Base-by-base conservation (phyloP, 2,888 invertebrate species). In the Serrognathus titanus region DNA sequence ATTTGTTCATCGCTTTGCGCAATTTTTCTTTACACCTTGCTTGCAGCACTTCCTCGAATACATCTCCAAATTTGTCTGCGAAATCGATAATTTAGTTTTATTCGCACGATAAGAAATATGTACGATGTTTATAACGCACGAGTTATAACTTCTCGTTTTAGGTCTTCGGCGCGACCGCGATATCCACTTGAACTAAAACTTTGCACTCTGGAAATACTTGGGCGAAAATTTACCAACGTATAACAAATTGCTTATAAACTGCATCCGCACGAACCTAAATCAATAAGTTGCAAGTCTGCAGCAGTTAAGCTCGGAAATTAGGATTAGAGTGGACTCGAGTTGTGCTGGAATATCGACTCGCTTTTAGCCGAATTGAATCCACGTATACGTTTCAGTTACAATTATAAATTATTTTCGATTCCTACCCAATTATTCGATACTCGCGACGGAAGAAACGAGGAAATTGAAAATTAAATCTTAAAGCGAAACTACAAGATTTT, bases 401-500 rank as follows among this genome's bases (percentile, higher is more conserved):
- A 58, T 58, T 58, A 58, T 58, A 58, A 58, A 58, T 58, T 58
- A 58, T 54, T 58, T 58, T 58, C 57, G 50, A 57, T 57, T 50
- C 45, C 51, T 37, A 31, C 51, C 24, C 51, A 58, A 58, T 54
- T 54, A 58, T 54, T 40, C 51, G 54, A 48, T 47, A 48, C 36
- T 12, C 54, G 48, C 38, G 55, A 52, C 52, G 48, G 47, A 37
- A 45, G 50, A 45, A 10, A 43, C 39, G 20, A 43, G 49, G 48
- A 45, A 55, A 55, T 59, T 59, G 58, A 52, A 59, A 59, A 59
- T 55, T 59, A 55, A 58, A 51, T 53, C 51, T 58, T 58, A 48
- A 58, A 38, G 40, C 7, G 43, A 31, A 31, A 31, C 7, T 6
- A 7, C 24, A 31, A 31, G 24, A 31, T 31, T 31, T 31, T 6